Base-by-base conservation (phyloP, 2,797 vertebrate genomes). In the Choloepus didactylus region DNA sequence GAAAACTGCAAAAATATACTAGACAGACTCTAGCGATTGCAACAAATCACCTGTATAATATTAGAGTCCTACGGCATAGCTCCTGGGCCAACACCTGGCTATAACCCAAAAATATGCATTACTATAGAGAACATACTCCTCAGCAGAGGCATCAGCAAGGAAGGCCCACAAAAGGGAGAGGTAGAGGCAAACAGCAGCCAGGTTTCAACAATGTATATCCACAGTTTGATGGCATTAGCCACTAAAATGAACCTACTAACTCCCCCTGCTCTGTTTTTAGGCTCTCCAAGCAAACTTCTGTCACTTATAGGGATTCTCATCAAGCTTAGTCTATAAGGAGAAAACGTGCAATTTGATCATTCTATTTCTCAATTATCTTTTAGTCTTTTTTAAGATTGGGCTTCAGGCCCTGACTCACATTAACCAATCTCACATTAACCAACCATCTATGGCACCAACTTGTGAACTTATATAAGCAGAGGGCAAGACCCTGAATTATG, bases 361-460 rank as follows among this genome's bases (percentile, higher is more conserved):
- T 91, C 35, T 85, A 87, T 21, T 90, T 67, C 44, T 97, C 38
- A 59, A 93, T 62, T 92, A 87, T 80, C 94, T 95, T 80, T 93
- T 29, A 75, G 29, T 91, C 73, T 94, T 35, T 93, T 93, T 88
- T 75, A 88, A 83, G 23, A 62, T 10, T 72, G 46, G 31, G 66
- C 59, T 91, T 89, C 85, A 62, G 41, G 51, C 60, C 44, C 75
- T 89, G 35, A 87, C 46, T 93, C 35, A 35, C 35, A 35, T 35
- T 35, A 35, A 35, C 35, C 35, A 35, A 35, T 35, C 35, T 35
- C 72, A 70, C 51, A 82, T n/a, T 83, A 86, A 93, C 66, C 60
- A 87, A 56, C 66, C 51, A 93, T 16, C 79, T 56, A 59, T 35
- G n/a, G 62, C 44, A 93, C n/a, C 79, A 86, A 88, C 76, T 18